Conservation (phyloP, 2,888 invertebrate genomes). For the Aspidiotus rigidus region DNA sequence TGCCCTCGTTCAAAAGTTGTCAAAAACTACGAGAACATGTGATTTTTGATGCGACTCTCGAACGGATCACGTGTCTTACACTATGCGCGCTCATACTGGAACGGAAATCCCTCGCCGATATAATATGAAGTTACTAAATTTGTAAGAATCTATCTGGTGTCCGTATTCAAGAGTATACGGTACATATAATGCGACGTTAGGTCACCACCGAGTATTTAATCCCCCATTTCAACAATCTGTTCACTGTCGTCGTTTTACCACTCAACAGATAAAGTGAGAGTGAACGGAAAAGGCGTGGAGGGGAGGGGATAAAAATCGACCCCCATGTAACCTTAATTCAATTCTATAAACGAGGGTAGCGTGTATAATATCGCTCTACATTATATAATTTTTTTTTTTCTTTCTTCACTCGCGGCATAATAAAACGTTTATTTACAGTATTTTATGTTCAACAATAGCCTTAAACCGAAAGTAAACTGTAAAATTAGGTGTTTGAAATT, state of each 20-base stretch:
- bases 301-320: constrained; percentile 7
- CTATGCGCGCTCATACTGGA: neutral
- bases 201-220: constrained; percentile 7
- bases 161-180: neutral
- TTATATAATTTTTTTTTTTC: neutral
- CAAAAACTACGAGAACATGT: neutral
- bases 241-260: constrained; percentile 25
- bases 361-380: constrained; percentile 4
- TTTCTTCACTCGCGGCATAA: neutral
- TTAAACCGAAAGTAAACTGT: constrained; percentile 24
- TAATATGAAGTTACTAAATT: neutral
- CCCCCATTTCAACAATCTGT: constrained; percentile 29
- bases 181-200: neutral
- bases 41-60: neutral
- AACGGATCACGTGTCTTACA: neutral
- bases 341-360: constrained; percentile 15
- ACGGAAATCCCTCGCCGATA: constrained; percentile 1
- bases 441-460: neutral
- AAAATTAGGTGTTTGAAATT: constrained; percentile 24
- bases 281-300: too few species aligned
- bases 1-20: neutral
- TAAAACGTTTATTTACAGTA: constrained; percentile 2
- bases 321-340: constrained; percentile 25
- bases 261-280: constrained; percentile 24
- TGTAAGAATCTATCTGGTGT: neutral